phyloP scores from a whole-genome alignment of 2,888 invertebrate genomes.

The Trissoscelio sp. region DNA sequence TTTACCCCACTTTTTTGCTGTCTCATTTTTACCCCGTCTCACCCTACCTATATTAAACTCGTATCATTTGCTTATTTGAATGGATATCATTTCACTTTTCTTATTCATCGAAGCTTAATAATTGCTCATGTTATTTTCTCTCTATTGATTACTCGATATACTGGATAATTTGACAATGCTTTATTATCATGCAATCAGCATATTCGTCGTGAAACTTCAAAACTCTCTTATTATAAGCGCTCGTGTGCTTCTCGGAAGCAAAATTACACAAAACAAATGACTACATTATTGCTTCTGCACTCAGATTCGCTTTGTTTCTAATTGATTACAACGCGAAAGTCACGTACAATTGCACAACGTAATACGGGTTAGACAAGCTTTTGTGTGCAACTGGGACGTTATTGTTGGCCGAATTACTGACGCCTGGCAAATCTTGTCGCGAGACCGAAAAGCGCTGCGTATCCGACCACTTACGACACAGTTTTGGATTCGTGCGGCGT shows the following conservation, averaged over 20 bases:
- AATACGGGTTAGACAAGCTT: constrained; percentile 19
- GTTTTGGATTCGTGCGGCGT: constrained; percentile 1
- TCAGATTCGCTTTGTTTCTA: constrained; percentile 28
- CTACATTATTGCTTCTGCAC: constrained; percentile 7
- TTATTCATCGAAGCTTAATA: no score
- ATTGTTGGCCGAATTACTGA: constrained; percentile 25
- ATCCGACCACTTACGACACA: constrained; percentile 1
- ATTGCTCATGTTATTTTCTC: no score
- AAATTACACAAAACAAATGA: constrained; percentile 36
- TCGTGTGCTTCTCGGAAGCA: neutral
- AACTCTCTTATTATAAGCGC: constrained; percentile 12
- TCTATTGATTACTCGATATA: neutral
- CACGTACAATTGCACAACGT: constrained; percentile 24
- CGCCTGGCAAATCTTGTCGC: constrained; percentile 12
- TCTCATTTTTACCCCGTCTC: no score
- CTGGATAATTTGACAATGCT: neutral
- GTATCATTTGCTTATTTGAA: no score
- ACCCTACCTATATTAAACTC: no score
- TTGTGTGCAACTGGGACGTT: constrained; percentile 21
- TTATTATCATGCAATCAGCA: constrained; percentile 19
- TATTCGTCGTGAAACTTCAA: constrained; percentile 20
- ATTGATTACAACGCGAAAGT: constrained; percentile 37
- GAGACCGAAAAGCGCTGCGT: neutral
- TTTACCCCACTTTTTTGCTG: no score
- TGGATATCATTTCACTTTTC: no score